Evolutionary conservation across 2,888 invertebrate species (phyloP), one percentile per base, ranked within the genome.

Genomic region (Ophion costatus): DNA sequence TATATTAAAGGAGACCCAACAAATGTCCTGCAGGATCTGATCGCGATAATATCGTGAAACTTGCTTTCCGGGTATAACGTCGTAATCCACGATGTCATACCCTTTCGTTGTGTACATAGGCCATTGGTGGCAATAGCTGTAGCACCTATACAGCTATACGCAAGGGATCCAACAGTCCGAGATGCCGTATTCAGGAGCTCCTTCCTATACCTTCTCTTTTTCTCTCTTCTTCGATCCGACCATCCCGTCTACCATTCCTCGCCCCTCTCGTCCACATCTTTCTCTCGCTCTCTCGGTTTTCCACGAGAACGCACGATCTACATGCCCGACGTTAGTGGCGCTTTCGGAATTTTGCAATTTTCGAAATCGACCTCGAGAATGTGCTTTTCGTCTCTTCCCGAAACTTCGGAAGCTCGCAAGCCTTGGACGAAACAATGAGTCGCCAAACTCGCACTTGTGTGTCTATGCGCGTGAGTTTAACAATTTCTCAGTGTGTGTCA

Each of bases 331-430:
- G 24, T 29, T 29, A 56, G 14, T 38, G 73, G 38, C 22, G 51
- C 69, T 69, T 69, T 69, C 56, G 59, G 22, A 73, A 73, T 73
- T 59, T 38, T 38, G 73, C n/a, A 73, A 73, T 73, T 73, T 73
- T 73, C 59, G 20, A 61, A 73, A 73, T 73, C 59, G 59, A 73
- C 59, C 69, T 14, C n/a, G 22, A 22, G 22, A n/a, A 67, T 0
- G 42, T 51, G 51, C 29, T 29, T 29, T 2, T 4, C 29, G 29
- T 29, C 29, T 29, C 29, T 29, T 29, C 29, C 3, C 29, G 29
- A 29, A 29, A 29, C 29, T 29, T 29, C 29, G 0, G 29, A 4
- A 29, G 29, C 29, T 29, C 29, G 29, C 29, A 29, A 29, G 29
- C 29, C 29, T 29, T 4, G 29, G 29, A 29, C 4, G 29, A 29